Percentiles rank a stretch among this genome's conserved stretches.
Evolutionary conservation across 2,888 invertebrate species (phyloP).

Genomic region (Aporophyla lueneburgensis): DNA sequence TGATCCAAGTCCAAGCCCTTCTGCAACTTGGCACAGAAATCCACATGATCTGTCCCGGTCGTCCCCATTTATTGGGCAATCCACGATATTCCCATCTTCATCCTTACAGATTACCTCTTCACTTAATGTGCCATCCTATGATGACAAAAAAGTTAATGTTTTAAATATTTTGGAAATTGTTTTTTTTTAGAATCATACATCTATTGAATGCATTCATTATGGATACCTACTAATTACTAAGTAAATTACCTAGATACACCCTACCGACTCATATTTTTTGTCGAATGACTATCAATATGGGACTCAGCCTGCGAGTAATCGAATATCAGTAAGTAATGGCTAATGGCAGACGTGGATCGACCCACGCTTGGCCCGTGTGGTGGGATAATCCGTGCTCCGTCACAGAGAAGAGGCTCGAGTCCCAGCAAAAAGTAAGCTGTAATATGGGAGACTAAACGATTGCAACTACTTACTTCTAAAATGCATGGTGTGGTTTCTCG

Average conservation of each 20-base stretch:
- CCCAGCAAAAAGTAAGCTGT: background rate
- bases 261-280: background rate
- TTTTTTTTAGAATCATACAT: too few relatives aligned
- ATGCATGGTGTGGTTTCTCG: slow-evolving; percentile 79
- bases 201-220: background rate
- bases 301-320: background rate
- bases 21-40: slow-evolving; percentile 39
- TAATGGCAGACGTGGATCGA: background rate
- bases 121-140: slow-evolving; percentile 80
- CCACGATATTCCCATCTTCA: slow-evolving; percentile 75
- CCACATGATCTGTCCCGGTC: slow-evolving; percentile 46
- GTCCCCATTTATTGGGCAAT: slow-evolving; percentile 69
- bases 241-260: too few relatives aligned
- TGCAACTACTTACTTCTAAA: slow-evolving; percentile 76
- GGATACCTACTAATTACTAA: background rate
- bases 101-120: slow-evolving; percentile 79
- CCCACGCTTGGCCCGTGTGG: background rate
- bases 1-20: slow-evolving; percentile 27
- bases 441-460: background rate
- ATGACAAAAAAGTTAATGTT: slow-evolving; percentile 13
- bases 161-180: background rate
- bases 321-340: background rate
- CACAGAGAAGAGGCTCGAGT: background rate
- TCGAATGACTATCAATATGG: background rate
- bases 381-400: background rate